Base-by-base conservation (phyloP, 2,113 vertebrate species). In the Dissostichus mawsoni region DNA sequence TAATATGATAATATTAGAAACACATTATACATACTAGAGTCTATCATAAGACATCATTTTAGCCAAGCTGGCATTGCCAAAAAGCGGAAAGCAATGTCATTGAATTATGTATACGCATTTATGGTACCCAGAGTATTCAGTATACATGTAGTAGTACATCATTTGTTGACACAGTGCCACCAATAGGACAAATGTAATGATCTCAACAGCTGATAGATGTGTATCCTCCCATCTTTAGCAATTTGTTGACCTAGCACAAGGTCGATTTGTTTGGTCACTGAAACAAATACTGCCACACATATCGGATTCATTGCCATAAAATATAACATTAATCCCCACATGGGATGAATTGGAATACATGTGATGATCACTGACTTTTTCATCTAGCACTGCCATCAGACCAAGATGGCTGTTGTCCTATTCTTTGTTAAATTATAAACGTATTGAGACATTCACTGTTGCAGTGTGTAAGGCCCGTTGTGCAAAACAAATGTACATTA, bases 1-100 rank as follows among this genome's bases (percentile, higher is more conserved):
- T 51, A 48, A 70, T 51, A 29, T 59, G 33, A 67, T 41, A n/a
- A 17, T 47, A 70, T 69, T 25, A 23, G 25, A 69, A 18, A 59
- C 8, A 58, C 55, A 65, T 62, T 53, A 63, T 50, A 25, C 16
- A 41, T 52, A 50, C 8, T 62, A 52, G 59, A 47, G 57, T 17
- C 70, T 8, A 25, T 57, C 45, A 6, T 18, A 5, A 18, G 41
- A 45, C 8, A 0, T 4, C 18, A 20, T 3, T 61, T 63, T 56
- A 48, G 67, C 70, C 68, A 41, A 0, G 16, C 23, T 41, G n/a
- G 25, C 14, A 1, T 55, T 25, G 41, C 20, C n/a, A 57, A 6
- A 57, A 2, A 20, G 20, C 6, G 2, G n/a, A 17, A 9, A 18
- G 14, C 12, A 50, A 18, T 23, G n/a, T 36, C 9, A 8, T 51